These are phyloP conservation scores for Oscheius sp. DNA, from an alignment of 2,888 invertebrate species.

Conservation along the genomic window DNA sequence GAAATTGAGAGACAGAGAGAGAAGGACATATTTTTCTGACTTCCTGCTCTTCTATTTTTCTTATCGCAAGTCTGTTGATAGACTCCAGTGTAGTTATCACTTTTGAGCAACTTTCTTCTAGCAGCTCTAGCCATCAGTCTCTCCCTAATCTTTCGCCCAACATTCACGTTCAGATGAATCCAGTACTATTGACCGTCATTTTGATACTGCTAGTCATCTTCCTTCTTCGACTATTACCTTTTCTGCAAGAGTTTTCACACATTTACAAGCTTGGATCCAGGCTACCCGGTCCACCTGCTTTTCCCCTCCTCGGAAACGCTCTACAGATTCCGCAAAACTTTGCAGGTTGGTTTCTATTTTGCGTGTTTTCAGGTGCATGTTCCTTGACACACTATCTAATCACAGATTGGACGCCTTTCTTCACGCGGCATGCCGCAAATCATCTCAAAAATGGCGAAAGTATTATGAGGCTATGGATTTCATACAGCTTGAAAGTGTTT, in stretches of 20 bases:
- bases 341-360: neutral
- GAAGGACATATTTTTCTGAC: no score
- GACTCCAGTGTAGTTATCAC: no score
- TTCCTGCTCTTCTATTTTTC: no score
- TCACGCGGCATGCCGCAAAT: neutral
- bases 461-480: slow-evolving; percentile 18
- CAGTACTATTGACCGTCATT: neutral
- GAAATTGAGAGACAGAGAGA: no score
- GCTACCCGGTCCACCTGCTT: slow-evolving; percentile 19
- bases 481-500: slow-evolving; percentile 25
- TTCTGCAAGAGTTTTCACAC: neutral
- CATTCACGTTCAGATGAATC: slow-evolving; percentile 9
- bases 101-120: no score
- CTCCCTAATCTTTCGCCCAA: no score
- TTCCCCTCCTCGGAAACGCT: slow-evolving; percentile 24
- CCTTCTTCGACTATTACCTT: neutral
- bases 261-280: slow-evolving; percentile 12
- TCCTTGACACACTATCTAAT: slow-evolving; percentile 16
- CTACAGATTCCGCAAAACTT: slow-evolving; percentile 22
- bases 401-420: slow-evolving; percentile 27
- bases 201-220: neutral
- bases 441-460: slow-evolving; percentile 20
- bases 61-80: no score
- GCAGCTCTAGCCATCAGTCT: no score
- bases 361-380: neutral